Percentiles rank a stretch among this genome's conserved stretches.
Conservation (phyloP, 92 coral and sea anemone species). For the Virgularia gustaviana region DNA sequence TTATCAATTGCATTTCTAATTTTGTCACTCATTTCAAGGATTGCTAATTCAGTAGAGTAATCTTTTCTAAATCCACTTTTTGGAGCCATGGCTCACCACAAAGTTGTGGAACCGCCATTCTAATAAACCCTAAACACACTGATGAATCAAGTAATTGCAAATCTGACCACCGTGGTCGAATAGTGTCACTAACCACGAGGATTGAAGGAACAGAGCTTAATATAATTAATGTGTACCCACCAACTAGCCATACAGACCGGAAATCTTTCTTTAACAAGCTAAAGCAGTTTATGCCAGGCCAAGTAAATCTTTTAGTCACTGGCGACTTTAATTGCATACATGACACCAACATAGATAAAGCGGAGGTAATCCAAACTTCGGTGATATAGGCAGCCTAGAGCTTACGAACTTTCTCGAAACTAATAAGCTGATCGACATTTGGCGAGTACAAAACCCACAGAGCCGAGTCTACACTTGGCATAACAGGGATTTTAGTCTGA, state of each 20-base stretch:
- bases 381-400: not conserved
- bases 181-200: not conserved
- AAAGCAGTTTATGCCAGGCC: not conserved
- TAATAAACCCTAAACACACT: not conserved
- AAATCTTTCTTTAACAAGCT: slow-evolving; percentile 17
- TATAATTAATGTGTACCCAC: slow-evolving; percentile 32
- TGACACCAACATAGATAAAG: slow-evolving; percentile 29
- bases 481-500: not conserved
- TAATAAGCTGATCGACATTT: not conserved
- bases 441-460: not conserved
- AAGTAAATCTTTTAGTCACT: not conserved
- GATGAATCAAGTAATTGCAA: not conserved
- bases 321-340: slow-evolving; percentile 48
- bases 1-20: slow-evolving; percentile 40
- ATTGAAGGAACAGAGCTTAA: not conserved
- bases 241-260: slow-evolving; percentile 7
- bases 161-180: slow-evolving; percentile 3
- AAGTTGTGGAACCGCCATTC: not conserved
- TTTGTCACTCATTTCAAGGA: slow-evolving; percentile 35
- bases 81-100: not conserved
- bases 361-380: slow-evolving; percentile 3
- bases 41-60: slow-evolving; percentile 58
- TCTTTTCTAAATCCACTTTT: slow-evolving; percentile 58
- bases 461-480: slow-evolving; percentile 3
- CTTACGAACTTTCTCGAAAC: not conserved